Conservation (phyloP, 2,113 vertebrate genomes). For the Plecotus auritus region DNA sequence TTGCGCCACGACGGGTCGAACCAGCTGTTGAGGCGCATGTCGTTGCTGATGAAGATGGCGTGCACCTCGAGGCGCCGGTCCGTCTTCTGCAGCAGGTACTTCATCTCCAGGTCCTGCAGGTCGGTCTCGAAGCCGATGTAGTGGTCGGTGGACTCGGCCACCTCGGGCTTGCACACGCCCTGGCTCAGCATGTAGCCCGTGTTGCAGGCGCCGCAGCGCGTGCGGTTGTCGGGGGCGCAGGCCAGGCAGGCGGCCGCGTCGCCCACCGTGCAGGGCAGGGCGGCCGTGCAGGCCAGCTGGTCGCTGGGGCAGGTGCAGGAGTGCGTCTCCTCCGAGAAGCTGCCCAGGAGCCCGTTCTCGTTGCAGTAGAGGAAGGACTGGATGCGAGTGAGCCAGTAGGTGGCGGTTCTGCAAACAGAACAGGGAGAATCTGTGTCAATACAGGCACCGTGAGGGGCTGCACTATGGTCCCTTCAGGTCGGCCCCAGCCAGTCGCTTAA, state of each 20-base stretch:
- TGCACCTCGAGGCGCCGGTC: slow-evolving; percentile 95
- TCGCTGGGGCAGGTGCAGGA: slow-evolving; percentile 92
- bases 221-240: slow-evolving; percentile 93
- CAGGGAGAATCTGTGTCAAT: not conserved
- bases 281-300: slow-evolving; percentile 88
- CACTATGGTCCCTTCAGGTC: not conserved
- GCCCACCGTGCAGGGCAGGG: slow-evolving; percentile 89
- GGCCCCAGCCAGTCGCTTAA: not conserved
- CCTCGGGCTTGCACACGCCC: slow-evolving; percentile 91
- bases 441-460: not conserved
- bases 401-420: slow-evolving; percentile 84
- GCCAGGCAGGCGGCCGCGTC: slow-evolving; percentile 86
- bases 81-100: slow-evolving; percentile 91
- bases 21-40: slow-evolving; percentile 99
- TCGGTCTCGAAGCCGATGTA: slow-evolving; percentile 97
- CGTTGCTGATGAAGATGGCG: slow-evolving; percentile 98
- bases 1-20: slow-evolving; percentile 98
- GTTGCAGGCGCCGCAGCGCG: slow-evolving; percentile 94
- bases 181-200: slow-evolving; percentile 90
- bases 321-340: slow-evolving; percentile 94
- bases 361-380: slow-evolving; percentile 97
- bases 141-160: slow-evolving; percentile 95
- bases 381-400: slow-evolving; percentile 93
- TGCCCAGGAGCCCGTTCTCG: slow-evolving; percentile 94
- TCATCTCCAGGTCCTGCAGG: slow-evolving; percentile 95